Evolutionary conservation across 1,140 invertebrate species (phyloP), one percentile per base, ranked within the genome.

Genomic region (Sycophila sp.): DNA sequence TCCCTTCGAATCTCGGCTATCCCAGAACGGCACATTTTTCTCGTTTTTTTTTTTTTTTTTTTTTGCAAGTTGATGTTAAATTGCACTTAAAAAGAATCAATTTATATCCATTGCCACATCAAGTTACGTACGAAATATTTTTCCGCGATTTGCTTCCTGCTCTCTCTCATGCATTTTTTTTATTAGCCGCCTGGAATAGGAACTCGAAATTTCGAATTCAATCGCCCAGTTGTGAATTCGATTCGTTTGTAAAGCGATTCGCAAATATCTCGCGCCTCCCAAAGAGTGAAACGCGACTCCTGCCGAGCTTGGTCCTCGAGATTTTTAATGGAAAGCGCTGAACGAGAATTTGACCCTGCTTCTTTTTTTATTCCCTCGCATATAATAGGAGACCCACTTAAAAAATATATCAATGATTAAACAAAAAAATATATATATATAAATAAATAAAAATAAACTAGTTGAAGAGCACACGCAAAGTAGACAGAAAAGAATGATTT

Each of bases 201-300:
- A 47, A 22, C 42, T 17, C 42, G n/a, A 55, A 55, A 55, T 32
- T 55, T 55, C 51, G 28, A 55, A 55, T 17, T 34, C 28, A 55
- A 34, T 53, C 13, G 26, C 26, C 13, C 26, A 15, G n/a, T 15
- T 6, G 15, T 30, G 30, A 34, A 55, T 34, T 32, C 28, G 26
- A 17, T 55, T 55, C 30, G 13, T 4, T 17, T 55, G 26, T 34
- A 34, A 32, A 55, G 28, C 28, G 51, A 34, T 55, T 55, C 51
- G 26, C 51, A 32, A 55, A 55, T 55, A 55, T 55, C 51, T 55
- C 0, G 51, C 51, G n/a, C 40, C 10, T 13, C 34, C 34, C 5
- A 5, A 28, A 24, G 13, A 11, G 49, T 24, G 49, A 47, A 47
- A 47, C 49, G 26, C 49, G 49, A 47, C 42, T 47, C 42, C 24